Evolutionary conservation across 2,797 vertebrate genomes (phyloP), one percentile per base, ranked within the genome.

Genomic region (Momotus momota): DNA sequence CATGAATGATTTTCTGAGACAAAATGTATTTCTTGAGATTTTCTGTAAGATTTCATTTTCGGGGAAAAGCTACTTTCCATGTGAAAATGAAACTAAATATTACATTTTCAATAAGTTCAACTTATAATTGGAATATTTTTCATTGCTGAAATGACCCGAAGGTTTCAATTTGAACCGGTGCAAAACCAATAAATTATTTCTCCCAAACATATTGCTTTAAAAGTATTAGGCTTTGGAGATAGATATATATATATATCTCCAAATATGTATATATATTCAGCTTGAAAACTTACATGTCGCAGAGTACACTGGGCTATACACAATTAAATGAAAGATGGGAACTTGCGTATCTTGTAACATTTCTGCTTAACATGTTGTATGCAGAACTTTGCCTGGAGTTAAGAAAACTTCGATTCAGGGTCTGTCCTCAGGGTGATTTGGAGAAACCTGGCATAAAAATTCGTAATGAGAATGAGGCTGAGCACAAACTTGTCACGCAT

Each of bases 231-330:
- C 3, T 64, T 61, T 82, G 43, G 10, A 35, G 35, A 35, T 35
- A 35, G 35, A 35, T 35, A 35, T 35, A 35, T 35, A 35, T 35
- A 35, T 35, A 35, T 35, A 7, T 35, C 35, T 35, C 35, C 35
- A 35, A 35, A 6, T 72, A 8, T 18, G 5, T 25, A 18, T 48
- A 62, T 26, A 18, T 72, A 12, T 3, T 79, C 0, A 0, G 2
- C 21, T 45, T 78, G 73, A 77, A 66, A 43, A 70, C 38, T 57
- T 73, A 8, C 20, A 11, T 31, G 7, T 54, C 22, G 33, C 17
- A 41, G 45, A 65, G 11, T 58, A 65, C 43, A 52, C 22, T 62
- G 48, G 26, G 18, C 43, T 57, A 55, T 27, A 40, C 2, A 19
- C 12, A 51, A 16, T 45, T 61, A 35, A 57, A 74, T 66, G 55